phyloP scores from a whole-genome alignment of 1,140 invertebrate species.

The Trissolcus basalis region DNA sequence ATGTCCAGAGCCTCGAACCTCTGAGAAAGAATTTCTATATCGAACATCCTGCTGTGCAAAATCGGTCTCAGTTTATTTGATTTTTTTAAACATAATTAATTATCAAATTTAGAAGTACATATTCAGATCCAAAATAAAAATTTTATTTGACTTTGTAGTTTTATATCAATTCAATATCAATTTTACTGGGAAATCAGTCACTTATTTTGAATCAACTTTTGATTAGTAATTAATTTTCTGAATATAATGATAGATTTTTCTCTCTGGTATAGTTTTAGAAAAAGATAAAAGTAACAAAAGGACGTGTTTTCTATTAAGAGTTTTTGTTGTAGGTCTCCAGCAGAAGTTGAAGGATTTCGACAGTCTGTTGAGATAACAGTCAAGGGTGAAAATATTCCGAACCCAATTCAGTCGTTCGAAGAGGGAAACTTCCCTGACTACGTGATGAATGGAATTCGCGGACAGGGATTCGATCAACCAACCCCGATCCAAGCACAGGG shows the following conservation, averaged over 20 bases:
- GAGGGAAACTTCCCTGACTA: constrained; percentile 81
- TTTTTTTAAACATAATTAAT: not conserved
- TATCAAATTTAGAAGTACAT: too few species aligned
- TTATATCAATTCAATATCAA: too few species aligned
- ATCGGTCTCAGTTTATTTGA: constrained; percentile 66
- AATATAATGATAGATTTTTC: too few species aligned
- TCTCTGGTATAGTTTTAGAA: too few species aligned
- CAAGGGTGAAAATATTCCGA: constrained; percentile 79
- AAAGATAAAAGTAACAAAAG: too few species aligned
- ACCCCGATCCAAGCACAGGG: constrained; percentile 82
- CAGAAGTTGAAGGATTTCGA: constrained; percentile 78
- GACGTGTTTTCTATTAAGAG: not conserved
- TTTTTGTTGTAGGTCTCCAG: constrained; percentile 63
- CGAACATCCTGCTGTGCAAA: constrained; percentile 78
- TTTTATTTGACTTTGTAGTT: too few species aligned
- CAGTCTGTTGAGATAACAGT: constrained; percentile 78
- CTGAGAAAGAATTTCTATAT: constrained; percentile 85
- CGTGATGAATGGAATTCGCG: constrained; percentile 76
- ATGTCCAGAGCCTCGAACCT: constrained; percentile 78
- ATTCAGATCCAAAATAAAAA: too few species aligned
- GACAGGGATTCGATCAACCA: constrained; percentile 78
- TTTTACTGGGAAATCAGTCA: too few species aligned
- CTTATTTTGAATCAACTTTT: too few species aligned
- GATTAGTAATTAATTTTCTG: too few species aligned
- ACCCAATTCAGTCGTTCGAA: constrained; percentile 81